A percentile compares a stretch with the other conserved stretches of the same genome.
phyloP scores from a whole-genome alignment of 2,113 vertebrate species.

The Triplophysa siluroides region DNA sequence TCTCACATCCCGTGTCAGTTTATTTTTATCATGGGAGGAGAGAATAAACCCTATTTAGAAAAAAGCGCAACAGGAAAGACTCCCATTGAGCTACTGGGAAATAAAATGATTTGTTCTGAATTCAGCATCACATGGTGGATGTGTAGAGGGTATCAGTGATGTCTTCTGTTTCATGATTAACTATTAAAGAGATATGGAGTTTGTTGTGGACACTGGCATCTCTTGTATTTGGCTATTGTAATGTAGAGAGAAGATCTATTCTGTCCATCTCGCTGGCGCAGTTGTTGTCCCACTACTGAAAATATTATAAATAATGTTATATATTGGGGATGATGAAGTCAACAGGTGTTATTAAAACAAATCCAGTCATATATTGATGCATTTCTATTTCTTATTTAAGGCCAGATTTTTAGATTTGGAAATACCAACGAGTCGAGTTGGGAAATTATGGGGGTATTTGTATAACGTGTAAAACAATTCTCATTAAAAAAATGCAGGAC shows the following conservation, averaged over 20 bases:
- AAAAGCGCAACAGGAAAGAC: slow-evolving; percentile 34
- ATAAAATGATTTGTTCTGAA: background rate
- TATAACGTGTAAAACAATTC: too few relatives aligned
- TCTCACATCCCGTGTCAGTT: slow-evolving; percentile 39
- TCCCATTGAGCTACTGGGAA: slow-evolving; percentile 3
- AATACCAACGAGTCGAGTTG: too few relatives aligned
- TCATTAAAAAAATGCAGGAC: too few relatives aligned
- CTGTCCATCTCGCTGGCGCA: background rate
- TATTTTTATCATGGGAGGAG: slow-evolving; percentile 46
- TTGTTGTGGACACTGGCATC: background rate
- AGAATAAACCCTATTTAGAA: slow-evolving; percentile 22
- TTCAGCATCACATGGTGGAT: background rate
- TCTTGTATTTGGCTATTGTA: too few relatives aligned
- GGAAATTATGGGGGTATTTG: too few relatives aligned
- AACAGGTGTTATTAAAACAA: too few relatives aligned
- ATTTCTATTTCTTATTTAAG: too few relatives aligned
- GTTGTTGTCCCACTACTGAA: too few relatives aligned
- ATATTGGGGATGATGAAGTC: too few relatives aligned
- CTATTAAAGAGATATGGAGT: background rate
- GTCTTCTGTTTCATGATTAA: background rate
- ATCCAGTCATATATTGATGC: too few relatives aligned
- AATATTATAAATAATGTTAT: too few relatives aligned
- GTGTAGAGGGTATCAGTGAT: background rate
- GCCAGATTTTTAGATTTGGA: too few relatives aligned
- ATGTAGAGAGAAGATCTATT: background rate